Evolutionary conservation across 2,113 vertebrate genomes (phyloP).

Genomic region (Sminthopsis crassicaudata): DNA sequence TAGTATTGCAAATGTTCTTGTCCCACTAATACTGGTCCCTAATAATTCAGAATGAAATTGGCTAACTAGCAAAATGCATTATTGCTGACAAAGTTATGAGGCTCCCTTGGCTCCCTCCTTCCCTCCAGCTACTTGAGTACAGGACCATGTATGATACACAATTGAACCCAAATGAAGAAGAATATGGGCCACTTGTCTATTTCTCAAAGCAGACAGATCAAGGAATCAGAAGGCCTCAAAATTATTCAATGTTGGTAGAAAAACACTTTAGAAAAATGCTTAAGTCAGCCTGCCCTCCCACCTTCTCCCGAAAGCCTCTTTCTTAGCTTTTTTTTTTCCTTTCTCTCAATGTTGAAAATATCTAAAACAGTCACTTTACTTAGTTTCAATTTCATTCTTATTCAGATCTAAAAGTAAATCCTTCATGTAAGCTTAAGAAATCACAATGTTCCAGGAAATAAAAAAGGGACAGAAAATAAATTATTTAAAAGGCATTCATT

Average conservation of each 20-base stretch:
- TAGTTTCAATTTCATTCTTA: constrained; percentile 5
- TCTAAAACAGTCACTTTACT: constrained; percentile 17
- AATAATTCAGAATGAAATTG: neutral
- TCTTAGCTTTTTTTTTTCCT: neutral
- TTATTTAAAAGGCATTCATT: constrained; percentile 46
- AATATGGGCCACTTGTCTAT: neutral
- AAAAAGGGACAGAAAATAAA: neutral
- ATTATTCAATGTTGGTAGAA: neutral
- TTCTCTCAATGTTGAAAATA: constrained; percentile 33
- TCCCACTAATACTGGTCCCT: neutral
- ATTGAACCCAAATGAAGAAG: neutral
- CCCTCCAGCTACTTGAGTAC: neutral
- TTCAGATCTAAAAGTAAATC: constrained; percentile 45
- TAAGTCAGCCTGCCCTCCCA: neutral
- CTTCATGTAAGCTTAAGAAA: constrained; percentile 12
- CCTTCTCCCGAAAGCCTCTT: neutral
- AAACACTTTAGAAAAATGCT: neutral
- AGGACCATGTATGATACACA: constrained; percentile 34
- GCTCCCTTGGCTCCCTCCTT: neutral
- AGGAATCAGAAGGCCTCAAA: constrained; percentile 14
- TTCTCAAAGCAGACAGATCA: constrained; percentile 22
- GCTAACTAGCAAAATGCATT: neutral
- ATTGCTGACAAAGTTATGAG: neutral
- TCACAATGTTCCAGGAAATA: constrained; percentile 18
- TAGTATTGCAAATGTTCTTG: neutral